Percentiles rank a stretch among this genome's conserved stretches.
These are phyloP conservation scores for Grapholita molesta DNA, from an alignment of 1,140 invertebrate species.

Conservation along the genomic window DNA sequence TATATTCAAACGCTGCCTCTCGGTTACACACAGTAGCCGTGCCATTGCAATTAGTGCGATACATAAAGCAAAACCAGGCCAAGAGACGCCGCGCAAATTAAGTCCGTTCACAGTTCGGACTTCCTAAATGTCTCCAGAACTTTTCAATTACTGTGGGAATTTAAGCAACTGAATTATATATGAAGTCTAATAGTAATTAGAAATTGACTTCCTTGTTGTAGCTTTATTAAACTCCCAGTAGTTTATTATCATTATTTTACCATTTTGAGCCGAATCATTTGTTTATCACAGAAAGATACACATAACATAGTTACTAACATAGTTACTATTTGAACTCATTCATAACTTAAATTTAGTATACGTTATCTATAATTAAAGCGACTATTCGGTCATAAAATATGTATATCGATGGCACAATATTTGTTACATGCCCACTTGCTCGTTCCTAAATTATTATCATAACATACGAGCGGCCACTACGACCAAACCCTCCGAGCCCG, in stretches of 20 bases:
- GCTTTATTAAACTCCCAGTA: too few species aligned
- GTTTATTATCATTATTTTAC: too few species aligned
- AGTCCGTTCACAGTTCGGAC: neutral
- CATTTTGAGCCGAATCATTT: too few species aligned
- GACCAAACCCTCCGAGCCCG: conserved; percentile 33
- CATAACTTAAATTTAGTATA: too few species aligned
- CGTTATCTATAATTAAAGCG: neutral
- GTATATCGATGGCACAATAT: neutral
- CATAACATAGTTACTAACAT: too few species aligned
- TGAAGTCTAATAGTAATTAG: neutral
- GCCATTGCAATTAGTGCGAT: conserved; percentile 5
- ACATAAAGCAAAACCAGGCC: neutral
- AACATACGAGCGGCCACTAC: conserved; percentile 36
- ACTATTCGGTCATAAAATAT: neutral
- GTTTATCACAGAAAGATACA: too few species aligned
- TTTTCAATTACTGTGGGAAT: neutral
- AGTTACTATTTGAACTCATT: too few species aligned
- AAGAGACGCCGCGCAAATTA: neutral
- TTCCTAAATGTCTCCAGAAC: neutral
- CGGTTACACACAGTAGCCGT: neutral
- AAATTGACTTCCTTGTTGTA: neutral
- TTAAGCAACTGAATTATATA: neutral
- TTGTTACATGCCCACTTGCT: conserved; percentile 6
- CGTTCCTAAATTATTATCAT: conserved; percentile 20
- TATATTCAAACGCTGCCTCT: neutral